Evolutionary conservation across 2,113 vertebrate genomes (phyloP).

Genomic region (Vidua chalybeata): DNA sequence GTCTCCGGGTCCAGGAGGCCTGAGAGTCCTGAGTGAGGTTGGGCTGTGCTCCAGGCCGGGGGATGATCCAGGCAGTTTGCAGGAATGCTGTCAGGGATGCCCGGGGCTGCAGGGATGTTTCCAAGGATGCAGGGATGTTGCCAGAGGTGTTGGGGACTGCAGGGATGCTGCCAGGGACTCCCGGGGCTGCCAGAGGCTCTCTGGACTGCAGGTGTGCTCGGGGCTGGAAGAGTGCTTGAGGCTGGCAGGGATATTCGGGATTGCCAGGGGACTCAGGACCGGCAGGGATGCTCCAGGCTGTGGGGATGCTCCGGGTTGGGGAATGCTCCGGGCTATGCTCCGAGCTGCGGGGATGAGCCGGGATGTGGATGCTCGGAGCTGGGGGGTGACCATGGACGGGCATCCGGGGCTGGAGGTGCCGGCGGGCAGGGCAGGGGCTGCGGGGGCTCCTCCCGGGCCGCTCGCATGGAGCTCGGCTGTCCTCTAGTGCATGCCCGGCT

Average conservation of each 20-base stretch:
- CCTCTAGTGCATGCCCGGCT: slow-evolving; percentile 34
- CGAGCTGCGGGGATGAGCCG: background rate
- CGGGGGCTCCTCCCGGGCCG: background rate
- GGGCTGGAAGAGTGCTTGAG: background rate
- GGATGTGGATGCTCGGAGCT: background rate
- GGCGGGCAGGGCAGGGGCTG: background rate
- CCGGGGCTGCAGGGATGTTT: background rate
- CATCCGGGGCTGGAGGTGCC: background rate
- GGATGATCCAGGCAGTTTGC: background rate
- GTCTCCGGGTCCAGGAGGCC: background rate
- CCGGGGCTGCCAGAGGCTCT: background rate
- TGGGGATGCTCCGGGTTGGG: background rate
- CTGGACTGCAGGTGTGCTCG: background rate
- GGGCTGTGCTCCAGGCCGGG: background rate
- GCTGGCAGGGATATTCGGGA: background rate
- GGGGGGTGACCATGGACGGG: background rate
- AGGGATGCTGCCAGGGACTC: background rate
- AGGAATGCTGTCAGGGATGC: background rate
- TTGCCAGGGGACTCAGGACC: background rate
- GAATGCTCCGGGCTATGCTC: background rate
- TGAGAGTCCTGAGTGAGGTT: background rate
- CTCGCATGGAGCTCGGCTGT: slow-evolving; percentile 38
- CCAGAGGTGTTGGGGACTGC: background rate
- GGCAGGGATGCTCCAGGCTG: background rate
- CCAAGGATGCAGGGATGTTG: background rate